Evolutionary conservation across 2,888 invertebrate genomes (phyloP).

Genomic region (Malthinus seriepunctatus): DNA sequence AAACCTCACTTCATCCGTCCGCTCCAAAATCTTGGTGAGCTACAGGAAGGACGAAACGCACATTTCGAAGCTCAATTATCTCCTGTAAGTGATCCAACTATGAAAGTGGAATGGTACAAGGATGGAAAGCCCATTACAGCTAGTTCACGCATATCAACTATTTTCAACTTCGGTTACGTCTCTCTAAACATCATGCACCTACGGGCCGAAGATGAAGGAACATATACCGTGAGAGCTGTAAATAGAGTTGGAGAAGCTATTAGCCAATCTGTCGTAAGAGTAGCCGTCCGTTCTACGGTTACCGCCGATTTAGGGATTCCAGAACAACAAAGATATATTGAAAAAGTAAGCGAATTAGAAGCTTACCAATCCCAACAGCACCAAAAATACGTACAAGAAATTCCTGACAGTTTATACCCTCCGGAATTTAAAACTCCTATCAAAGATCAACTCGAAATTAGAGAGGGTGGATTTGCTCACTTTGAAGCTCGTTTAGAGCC

Average conservation of each 20-base stretch:
- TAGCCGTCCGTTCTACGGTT: constrained; percentile 79
- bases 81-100: constrained; percentile 90
- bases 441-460: constrained; percentile 82
- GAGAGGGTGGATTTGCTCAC: constrained; percentile 93
- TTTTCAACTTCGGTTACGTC: constrained; percentile 99
- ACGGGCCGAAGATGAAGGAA: constrained; percentile 97
- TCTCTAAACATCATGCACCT: constrained; percentile 98
- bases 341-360: constrained; percentile 89
- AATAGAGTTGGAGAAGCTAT: constrained; percentile 90
- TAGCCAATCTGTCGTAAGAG: constrained; percentile 77
- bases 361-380: constrained; percentile 83
- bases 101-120: constrained; percentile 95
- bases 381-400: constrained; percentile 78
- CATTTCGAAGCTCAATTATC: constrained; percentile 92
- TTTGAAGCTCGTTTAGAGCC: constrained; percentile 95
- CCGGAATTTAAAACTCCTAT: constrained; percentile 90
- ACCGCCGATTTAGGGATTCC: constrained; percentile 81
- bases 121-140: constrained; percentile 94
- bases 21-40: constrained; percentile 81
- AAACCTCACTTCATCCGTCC: constrained; percentile 88
- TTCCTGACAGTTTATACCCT: constrained; percentile 75
- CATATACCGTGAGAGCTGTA: constrained; percentile 89
- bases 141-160: constrained; percentile 95
- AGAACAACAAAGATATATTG: constrained; percentile 87
- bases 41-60: constrained; percentile 88